phyloP scores from a whole-genome alignment of 2,113 vertebrate genomes.

The Anarhynchus alexandrinus region DNA sequence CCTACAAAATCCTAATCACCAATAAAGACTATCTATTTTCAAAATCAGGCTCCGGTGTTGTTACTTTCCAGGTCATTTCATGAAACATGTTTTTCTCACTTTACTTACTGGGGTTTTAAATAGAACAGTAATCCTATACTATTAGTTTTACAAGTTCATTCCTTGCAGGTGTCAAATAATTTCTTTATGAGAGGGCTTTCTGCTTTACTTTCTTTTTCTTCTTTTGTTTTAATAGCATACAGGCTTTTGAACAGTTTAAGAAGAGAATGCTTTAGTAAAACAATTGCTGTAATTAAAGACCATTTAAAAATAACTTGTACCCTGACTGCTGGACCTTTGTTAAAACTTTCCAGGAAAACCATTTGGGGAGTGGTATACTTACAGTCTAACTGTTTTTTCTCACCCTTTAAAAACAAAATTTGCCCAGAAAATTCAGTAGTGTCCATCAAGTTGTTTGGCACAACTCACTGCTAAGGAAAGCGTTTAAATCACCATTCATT shows the following conservation, averaged over 20 bases:
- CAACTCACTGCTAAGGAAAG: background rate
- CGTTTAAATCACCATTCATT: background rate
- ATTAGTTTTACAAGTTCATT: constrained; percentile 10
- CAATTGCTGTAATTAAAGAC: background rate
- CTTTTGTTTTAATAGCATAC: background rate
- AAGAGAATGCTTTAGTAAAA: background rate
- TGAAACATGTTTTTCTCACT: background rate
- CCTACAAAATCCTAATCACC: background rate
- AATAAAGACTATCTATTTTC: background rate
- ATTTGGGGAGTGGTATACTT: background rate
- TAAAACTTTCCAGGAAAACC: background rate
- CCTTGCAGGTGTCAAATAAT: constrained; percentile 26
- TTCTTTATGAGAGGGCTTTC: background rate
- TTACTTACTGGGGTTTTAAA: constrained; percentile 28
- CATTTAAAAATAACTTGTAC: constrained; percentile 11
- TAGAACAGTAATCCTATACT: background rate
- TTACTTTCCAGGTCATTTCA: constrained; percentile 27
- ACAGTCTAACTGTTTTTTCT: background rate
- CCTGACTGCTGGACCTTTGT: background rate
- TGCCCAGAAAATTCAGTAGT: background rate
- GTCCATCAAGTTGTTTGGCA: background rate
- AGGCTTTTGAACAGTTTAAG: background rate
- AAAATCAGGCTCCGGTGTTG: background rate
- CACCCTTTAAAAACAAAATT: background rate
- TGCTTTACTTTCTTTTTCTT: background rate